These are phyloP conservation scores for Gryllus bimaculatus DNA, from an alignment of 1,140 invertebrate genomes.

Conservation along the genomic window DNA sequence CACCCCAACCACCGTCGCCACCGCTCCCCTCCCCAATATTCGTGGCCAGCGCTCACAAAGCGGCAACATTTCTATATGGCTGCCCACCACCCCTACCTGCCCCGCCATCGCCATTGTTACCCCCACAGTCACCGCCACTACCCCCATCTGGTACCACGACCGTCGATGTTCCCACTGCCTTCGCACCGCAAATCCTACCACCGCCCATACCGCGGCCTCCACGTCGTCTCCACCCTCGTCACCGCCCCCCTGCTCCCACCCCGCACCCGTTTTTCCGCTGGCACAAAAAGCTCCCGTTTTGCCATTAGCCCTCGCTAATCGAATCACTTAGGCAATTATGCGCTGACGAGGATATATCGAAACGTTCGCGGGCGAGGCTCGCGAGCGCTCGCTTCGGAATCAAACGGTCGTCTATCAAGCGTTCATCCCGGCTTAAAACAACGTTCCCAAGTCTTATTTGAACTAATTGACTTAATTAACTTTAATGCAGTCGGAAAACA, in stretches of 20 bases:
- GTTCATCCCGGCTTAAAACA: slow-evolving; percentile 1
- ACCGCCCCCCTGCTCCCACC: neutral
- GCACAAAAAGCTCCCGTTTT: neutral
- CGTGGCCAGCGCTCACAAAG: too few species aligned
- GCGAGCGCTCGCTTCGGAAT: neutral
- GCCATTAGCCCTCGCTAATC: neutral
- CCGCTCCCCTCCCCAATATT: too few species aligned
- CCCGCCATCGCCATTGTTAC: too few species aligned
- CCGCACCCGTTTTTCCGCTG: neutral
- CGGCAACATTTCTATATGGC: too few species aligned
- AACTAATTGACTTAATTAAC: slow-evolving; percentile 1
- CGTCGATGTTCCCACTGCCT: too few species aligned
- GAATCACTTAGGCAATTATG: slow-evolving; percentile 4
- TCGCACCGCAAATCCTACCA: too few species aligned
- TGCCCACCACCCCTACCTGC: too few species aligned
- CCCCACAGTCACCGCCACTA: too few species aligned
- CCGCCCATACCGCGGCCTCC: too few species aligned
- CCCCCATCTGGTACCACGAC: too few species aligned
- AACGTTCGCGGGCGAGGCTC: neutral
- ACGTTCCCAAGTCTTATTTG: neutral
- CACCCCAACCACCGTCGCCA: too few species aligned
- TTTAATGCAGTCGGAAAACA: neutral
- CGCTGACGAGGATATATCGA: slow-evolving; percentile 3
- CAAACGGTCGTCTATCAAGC: neutral
- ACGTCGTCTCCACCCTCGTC: neutral